Evolutionary conservation across 1,140 invertebrate genomes (phyloP).

Genomic region (Heliconius nattereri): DNA sequence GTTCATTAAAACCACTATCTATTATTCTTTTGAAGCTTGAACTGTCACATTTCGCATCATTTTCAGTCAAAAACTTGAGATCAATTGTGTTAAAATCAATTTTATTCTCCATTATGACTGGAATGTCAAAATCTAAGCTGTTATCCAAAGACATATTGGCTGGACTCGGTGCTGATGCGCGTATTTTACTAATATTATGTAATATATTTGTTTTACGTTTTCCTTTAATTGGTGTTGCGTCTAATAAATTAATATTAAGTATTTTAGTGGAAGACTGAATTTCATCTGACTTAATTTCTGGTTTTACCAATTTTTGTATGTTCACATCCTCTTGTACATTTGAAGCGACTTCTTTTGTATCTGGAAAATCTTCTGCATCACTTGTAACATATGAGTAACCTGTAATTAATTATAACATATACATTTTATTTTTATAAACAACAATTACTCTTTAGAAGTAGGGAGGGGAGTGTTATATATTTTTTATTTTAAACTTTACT

Average conservation of each 20-base stretch:
- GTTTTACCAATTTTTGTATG: slow-evolving; percentile 56
- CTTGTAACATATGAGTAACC: slow-evolving; percentile 43
- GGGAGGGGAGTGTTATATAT: too few species aligned
- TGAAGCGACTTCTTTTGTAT: slow-evolving; percentile 49
- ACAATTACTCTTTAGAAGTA: neutral
- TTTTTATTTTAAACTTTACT: too few species aligned
- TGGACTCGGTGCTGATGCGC: slow-evolving; percentile 54
- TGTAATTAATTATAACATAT: neutral
- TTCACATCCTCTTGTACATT: slow-evolving; percentile 60
- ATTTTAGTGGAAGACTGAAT: slow-evolving; percentile 62
- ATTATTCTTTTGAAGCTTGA: slow-evolving; percentile 72
- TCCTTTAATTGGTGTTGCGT: slow-evolving; percentile 69
- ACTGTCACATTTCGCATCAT: slow-evolving; percentile 52
- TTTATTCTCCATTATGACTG: slow-evolving; percentile 66
- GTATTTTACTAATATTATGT: slow-evolving; percentile 75
- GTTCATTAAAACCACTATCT: slow-evolving; percentile 77
- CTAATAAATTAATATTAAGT: slow-evolving; percentile 51
- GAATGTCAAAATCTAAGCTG: slow-evolving; percentile 72
- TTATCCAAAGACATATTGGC: slow-evolving; percentile 73
- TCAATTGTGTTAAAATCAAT: slow-evolving; percentile 76
- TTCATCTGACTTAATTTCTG: slow-evolving; percentile 42
- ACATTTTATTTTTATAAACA: neutral
- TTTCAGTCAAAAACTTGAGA: slow-evolving; percentile 76
- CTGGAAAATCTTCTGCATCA: slow-evolving; percentile 51
- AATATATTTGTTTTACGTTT: slow-evolving; percentile 58